phyloP scores from a whole-genome alignment of 1,140 invertebrate genomes.

The Ptiloglossa arizonensis region DNA sequence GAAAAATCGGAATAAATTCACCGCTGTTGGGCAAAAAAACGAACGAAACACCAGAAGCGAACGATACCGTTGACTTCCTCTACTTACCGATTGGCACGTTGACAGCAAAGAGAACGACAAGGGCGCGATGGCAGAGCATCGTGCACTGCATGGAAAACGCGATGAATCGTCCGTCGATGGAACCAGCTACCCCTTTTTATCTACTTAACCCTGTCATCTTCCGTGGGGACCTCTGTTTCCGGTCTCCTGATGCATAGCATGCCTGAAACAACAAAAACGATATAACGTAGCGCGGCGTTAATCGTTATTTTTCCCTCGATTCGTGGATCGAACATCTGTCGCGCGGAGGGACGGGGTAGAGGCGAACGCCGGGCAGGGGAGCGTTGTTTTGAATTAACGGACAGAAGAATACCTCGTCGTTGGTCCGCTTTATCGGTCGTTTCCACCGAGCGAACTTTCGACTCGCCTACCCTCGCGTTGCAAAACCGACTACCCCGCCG shows the following conservation, averaged over 20 bases:
- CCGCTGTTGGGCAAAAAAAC: too few species aligned
- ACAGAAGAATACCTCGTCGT: conserved; percentile 20
- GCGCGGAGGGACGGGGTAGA: neutral
- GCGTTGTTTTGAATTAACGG: conserved; percentile 2
- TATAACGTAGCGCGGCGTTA: neutral
- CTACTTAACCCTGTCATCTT: conserved; percentile 75
- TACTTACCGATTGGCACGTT: conserved; percentile 77
- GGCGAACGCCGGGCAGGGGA: neutral
- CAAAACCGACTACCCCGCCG: conserved; percentile 40
- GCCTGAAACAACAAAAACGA: conserved; percentile 60
- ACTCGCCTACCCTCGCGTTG: conserved; percentile 41
- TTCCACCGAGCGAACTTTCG: conserved; percentile 68
- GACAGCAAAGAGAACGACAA: conserved; percentile 75
- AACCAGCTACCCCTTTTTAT: conserved; percentile 63
- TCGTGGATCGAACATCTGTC: neutral
- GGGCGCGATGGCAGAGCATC: conserved; percentile 75
- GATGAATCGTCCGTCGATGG: conserved; percentile 58
- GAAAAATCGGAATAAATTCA: neutral
- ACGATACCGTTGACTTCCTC: conserved; percentile 14
- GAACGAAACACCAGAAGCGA: neutral
- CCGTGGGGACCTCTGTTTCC: conserved; percentile 66
- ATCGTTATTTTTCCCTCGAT: conserved; percentile 45
- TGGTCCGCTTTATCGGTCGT: conserved; percentile 60
- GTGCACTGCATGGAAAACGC: conserved; percentile 65
- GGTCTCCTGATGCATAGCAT: conserved; percentile 66